Evolutionary conservation across 2,113 vertebrate genomes (phyloP).

Genomic region (Eretmochelys imbricata): DNA sequence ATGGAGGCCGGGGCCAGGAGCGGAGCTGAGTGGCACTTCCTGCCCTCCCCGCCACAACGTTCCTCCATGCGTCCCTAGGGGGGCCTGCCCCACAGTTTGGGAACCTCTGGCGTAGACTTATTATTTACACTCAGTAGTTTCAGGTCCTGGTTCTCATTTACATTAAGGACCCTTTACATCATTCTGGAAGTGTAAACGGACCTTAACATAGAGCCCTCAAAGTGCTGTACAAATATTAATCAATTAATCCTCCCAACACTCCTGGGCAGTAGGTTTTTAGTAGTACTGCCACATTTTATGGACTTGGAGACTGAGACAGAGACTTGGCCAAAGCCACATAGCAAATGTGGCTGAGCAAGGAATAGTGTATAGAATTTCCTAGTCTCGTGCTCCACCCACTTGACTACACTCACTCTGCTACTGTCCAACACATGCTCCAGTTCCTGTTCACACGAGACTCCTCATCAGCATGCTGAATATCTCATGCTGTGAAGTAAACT

Average conservation of each 20-base stretch:
- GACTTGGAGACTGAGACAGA: neutral
- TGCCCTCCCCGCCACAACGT: too few species aligned
- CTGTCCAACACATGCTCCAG: constrained; percentile 34
- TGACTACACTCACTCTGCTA: neutral
- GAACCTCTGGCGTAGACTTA: neutral
- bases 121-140: neutral
- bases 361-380: neutral
- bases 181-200: neutral
- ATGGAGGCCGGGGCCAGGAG: too few species aligned
- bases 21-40: too few species aligned
- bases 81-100: too few species aligned
- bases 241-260: neutral
- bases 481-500: constrained; percentile 30
- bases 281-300: neutral
- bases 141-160: neutral
- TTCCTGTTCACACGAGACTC: neutral
- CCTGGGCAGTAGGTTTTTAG: neutral
- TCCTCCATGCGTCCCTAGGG: too few species aligned
- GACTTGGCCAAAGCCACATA: neutral
- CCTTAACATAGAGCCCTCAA: neutral
- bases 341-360: constrained; percentile 3
- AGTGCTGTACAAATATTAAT: neutral
- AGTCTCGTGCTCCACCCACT: constrained; percentile 15
- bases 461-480: constrained; percentile 65
- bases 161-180: neutral